Base-by-base conservation (phyloP, 2,888 invertebrate genomes). In the Sarcophaga rosellei region DNA sequence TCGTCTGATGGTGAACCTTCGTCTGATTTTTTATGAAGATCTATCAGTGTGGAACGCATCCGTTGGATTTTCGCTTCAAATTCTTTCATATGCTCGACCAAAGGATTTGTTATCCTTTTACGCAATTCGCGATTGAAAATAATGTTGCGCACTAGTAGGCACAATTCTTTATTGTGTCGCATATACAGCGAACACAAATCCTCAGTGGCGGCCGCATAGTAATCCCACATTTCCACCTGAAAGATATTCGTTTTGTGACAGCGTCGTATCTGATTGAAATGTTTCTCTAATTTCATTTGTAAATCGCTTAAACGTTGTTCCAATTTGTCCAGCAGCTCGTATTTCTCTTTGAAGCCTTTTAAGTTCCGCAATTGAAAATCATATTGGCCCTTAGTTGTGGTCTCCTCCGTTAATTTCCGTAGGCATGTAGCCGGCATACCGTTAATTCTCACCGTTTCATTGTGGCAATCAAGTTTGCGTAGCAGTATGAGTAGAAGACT, bases 41-140 rank as follows among this genome's bases (percentile, higher is more conserved):
- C 66, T 53, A 88, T 80, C 10, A 92, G 87, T 0, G 89, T 88
- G 0, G 80, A 79, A 12, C 89, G 89, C 63, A 93, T 90, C 0
- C 59, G 12, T 3, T 88, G 75, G 0, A 93, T 85, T 10, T 88
- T 88, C 0, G 53, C 44, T 21, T 89, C 88, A 3, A 90, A 87
- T 25, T 89, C 76, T 0, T 89, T 90, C 17, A 92, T 82, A 6
- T 89, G 88, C 0, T 90, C 85, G 4, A 91, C n/a, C 8, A 91
- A 81, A 1, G 91, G 91, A 1, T 87, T 70, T 1, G 90, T 89
- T 3, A 92, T 88, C 21, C 89, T 88, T 0, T 90, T 88, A 85
- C 91, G 85, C 4, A 92, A 78, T 44, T 91, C 92, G 68, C 89
- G 89, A 75, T 91, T 88, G n/a, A 93, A 92, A 25, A 88, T 87